A percentile compares a stretch with the other conserved stretches of the same genome.
Evolutionary conservation across 2,113 vertebrate genomes (phyloP).

Genomic region (Sitta europaea): DNA sequence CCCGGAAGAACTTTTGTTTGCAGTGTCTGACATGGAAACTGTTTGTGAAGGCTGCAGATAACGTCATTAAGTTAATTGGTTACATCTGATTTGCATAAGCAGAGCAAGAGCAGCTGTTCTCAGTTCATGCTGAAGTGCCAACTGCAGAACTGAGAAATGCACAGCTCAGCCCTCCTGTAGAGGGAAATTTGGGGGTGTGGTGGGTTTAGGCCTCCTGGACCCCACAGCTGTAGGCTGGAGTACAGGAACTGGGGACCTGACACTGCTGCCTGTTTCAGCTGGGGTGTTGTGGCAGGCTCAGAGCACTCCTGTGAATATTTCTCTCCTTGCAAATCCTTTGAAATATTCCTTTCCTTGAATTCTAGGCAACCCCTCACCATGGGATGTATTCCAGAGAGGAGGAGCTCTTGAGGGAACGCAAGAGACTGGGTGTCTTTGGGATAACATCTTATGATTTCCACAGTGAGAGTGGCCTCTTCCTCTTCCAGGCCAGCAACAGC

Average conservation of each 20-base stretch:
- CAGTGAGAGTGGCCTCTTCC: constrained; percentile 89
- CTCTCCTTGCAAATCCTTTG: neutral
- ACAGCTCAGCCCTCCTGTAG: neutral
- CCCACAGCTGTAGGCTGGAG: neutral
- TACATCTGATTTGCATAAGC: constrained; percentile 60
- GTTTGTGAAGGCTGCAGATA: constrained; percentile 54
- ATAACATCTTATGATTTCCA: constrained; percentile 98
- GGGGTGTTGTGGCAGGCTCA: neutral
- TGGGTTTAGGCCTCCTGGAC: neutral
- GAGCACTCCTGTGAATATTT: neutral
- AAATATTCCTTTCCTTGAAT: neutral
- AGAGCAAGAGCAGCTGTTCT: constrained; percentile 1
- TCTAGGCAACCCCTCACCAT: constrained; percentile 90
- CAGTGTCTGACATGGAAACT: constrained; percentile 61
- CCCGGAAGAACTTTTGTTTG: constrained; percentile 50
- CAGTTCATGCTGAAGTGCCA: neutral
- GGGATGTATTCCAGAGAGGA: constrained; percentile 95
- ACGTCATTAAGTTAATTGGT: constrained; percentile 48
- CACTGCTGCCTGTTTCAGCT: neutral
- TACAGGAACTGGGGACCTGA: neutral
- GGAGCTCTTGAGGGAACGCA: constrained; percentile 91
- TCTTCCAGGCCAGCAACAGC: constrained; percentile 98
- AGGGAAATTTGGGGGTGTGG: neutral
- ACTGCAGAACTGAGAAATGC: neutral
- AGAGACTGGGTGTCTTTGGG: constrained; percentile 91